phyloP scores from a whole-genome alignment of 2,888 invertebrate species.

The Strigamia transsilvanica region DNA sequence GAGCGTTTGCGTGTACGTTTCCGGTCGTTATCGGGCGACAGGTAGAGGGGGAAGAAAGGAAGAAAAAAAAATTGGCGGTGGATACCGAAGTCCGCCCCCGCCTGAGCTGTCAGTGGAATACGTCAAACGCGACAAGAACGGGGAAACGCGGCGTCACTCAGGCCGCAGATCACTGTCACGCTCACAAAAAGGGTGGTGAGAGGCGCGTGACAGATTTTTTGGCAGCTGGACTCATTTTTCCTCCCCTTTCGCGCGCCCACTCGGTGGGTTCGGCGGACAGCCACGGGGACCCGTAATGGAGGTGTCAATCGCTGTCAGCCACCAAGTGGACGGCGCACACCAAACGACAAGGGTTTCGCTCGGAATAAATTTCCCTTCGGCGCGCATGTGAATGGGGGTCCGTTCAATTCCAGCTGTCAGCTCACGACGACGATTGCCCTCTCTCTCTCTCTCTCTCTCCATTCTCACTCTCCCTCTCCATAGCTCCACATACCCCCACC shows the following conservation, averaged over 20 bases:
- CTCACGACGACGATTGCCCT: slow-evolving; percentile 15
- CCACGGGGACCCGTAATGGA: slow-evolving; percentile 50
- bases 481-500: background rate
- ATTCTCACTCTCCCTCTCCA: background rate
- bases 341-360: slow-evolving; percentile 30
- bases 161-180: slow-evolving; percentile 51
- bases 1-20: no score
- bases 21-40: background rate
- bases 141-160: slow-evolving; percentile 43
- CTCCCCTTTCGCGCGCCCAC: slow-evolving; percentile 21
- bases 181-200: slow-evolving; percentile 51
- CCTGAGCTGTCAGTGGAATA: background rate
- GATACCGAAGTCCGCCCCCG: background rate
- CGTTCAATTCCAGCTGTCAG: slow-evolving; percentile 38
- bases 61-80: slow-evolving; percentile 18
- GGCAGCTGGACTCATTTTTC: slow-evolving; percentile 50
- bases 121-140: slow-evolving; percentile 19
- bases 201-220: slow-evolving; percentile 51
- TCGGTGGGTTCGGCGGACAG: slow-evolving; percentile 48
- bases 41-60: background rate
- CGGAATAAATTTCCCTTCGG: slow-evolving; percentile 38
- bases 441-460: background rate
- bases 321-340: slow-evolving; percentile 34
- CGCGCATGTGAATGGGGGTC: slow-evolving; percentile 33
- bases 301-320: slow-evolving; percentile 51